Evolutionary conservation across 2,113 vertebrate genomes (phyloP).

Genomic region (Corythaixoides concolor): DNA sequence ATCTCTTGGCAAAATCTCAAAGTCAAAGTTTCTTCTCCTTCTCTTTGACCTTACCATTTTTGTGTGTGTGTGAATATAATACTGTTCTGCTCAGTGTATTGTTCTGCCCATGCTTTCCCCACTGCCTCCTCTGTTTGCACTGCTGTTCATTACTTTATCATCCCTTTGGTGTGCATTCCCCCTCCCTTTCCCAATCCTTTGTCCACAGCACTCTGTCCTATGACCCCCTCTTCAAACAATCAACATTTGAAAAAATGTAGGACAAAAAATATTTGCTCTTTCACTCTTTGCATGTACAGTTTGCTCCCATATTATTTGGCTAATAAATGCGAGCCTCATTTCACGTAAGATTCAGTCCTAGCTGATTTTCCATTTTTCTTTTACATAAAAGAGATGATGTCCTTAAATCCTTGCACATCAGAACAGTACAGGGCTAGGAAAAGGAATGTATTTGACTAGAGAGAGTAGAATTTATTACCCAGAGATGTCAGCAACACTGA

Average conservation of each 20-base stretch:
- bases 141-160: neutral
- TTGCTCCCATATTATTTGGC: neutral
- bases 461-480: neutral
- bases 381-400: neutral
- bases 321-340: accelerated
- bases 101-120: neutral
- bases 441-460: neutral
- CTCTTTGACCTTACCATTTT: neutral
- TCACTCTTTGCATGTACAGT: neutral
- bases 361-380: neutral
- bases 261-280: constrained; percentile 11
- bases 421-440: neutral
- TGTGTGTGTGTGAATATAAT: neutral
- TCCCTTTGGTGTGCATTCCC: neutral
- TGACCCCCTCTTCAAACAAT: neutral
- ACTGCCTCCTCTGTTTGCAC: constrained; percentile 2
- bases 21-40: neutral
- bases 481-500: neutral
- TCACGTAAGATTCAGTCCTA: neutral
- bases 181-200: neutral
- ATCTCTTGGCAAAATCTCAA: constrained; percentile 8
- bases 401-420: neutral
- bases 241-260: neutral
- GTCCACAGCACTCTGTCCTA: neutral
- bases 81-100: neutral